These are phyloP conservation scores for Pseudorhiza aurosa DNA, from an alignment of 30 jellyfish, hydroid and myxozoan species.

Conservation along the genomic window DNA sequence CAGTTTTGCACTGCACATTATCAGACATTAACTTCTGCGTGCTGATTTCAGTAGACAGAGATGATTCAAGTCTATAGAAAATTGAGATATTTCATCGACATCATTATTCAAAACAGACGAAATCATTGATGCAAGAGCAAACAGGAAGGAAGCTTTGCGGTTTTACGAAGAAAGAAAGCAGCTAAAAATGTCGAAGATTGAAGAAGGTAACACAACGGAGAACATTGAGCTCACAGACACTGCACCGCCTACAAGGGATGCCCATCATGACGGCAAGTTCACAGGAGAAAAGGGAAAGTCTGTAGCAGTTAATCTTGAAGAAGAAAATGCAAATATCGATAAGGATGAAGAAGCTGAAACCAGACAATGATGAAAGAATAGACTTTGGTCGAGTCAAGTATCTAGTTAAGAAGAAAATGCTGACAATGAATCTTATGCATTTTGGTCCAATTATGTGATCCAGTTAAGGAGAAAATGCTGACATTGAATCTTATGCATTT, in stretches of 20 bases:
- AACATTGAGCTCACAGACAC: slow-evolving; percentile 23
- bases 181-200: slow-evolving; percentile 1
- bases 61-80: too few species aligned
- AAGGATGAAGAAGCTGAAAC: neutral
- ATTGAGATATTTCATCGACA: too few species aligned
- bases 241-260: slow-evolving; percentile 2
- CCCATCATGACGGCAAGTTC: neutral
- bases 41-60: too few species aligned
- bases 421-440: too few species aligned
- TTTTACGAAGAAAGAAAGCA: slow-evolving; percentile 6
- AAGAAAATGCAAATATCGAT: slow-evolving; percentile 44
- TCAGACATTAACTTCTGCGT: too few species aligned
- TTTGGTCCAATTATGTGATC: too few species aligned
- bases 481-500: too few species aligned
- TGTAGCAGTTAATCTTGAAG: slow-evolving; percentile 14
- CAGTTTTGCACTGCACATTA: too few species aligned
- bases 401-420: too few species aligned
- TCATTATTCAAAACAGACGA: slow-evolving; percentile 30
- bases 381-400: too few species aligned
- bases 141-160: slow-evolving; percentile 38
- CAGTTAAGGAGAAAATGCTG: too few species aligned
- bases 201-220: slow-evolving; percentile 1
- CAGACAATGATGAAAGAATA: neutral
- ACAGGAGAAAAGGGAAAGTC: neutral
- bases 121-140: slow-evolving; percentile 40